Percentiles rank a stretch among this genome's conserved stretches.
These are phyloP conservation scores for Eulemur mongoz DNA, from an alignment of 2,797 vertebrate species.

Conservation along the genomic window DNA sequence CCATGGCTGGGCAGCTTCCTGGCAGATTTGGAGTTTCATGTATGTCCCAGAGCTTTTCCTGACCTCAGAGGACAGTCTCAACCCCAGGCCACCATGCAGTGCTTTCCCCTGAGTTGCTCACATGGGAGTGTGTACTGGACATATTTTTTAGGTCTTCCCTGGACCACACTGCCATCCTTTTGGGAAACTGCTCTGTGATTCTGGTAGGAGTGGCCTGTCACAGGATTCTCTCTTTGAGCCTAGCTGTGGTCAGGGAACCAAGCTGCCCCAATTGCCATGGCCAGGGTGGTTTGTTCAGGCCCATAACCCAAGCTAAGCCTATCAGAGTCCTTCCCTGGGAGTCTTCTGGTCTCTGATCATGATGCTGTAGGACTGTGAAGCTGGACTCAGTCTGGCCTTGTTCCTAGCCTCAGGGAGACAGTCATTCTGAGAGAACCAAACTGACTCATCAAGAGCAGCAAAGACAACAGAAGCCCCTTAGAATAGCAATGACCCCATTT, in stretches of 20 bases:
- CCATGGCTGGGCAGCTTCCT: fast-evolving
- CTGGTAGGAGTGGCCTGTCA: neutral
- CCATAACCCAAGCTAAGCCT: neutral
- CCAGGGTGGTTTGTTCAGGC: neutral
- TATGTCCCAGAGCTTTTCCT: neutral
- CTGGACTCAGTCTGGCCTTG: neutral
- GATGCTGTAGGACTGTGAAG: neutral
- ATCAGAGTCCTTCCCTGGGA: neutral
- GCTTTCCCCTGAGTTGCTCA: neutral
- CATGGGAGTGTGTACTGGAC: too few relatives aligned
- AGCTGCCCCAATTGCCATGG: neutral
- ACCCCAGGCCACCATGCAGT: neutral
- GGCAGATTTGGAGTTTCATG: fast-evolving
- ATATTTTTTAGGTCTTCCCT: neutral
- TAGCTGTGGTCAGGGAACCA: neutral
- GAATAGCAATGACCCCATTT: neutral
- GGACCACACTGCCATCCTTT: neutral
- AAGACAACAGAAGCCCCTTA: neutral
- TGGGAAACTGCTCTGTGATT: neutral
- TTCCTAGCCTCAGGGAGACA: neutral
- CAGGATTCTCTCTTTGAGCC: neutral
- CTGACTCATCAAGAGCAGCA: neutral
- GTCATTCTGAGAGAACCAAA: neutral
- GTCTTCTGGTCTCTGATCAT: neutral
- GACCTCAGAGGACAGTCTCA: neutral